Evolutionary conservation across 2,797 vertebrate species (phyloP).

Genomic region (Meriones psammophilus): DNA sequence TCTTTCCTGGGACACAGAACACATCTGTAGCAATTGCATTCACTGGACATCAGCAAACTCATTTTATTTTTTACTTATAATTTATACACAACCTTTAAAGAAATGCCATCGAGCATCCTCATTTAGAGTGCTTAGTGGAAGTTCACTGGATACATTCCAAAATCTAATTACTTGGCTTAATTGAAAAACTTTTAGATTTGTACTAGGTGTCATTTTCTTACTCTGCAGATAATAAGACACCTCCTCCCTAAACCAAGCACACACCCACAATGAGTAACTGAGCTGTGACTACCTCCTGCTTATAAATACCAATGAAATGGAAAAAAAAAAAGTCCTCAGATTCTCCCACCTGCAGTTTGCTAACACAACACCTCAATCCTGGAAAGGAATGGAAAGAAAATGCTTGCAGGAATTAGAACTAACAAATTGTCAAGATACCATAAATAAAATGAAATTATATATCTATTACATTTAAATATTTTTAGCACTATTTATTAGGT

Average conservation of each 20-base stretch:
- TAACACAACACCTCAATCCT: slow-evolving; percentile 73
- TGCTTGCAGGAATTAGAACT: slow-evolving; percentile 62
- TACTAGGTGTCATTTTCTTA: slow-evolving; percentile 80
- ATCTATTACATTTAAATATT: slow-evolving; percentile 77
- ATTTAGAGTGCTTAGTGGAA: slow-evolving; percentile 76
- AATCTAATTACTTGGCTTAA: slow-evolving; percentile 85
- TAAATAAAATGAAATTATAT: slow-evolving; percentile 55
- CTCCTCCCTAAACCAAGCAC: slow-evolving; percentile 16
- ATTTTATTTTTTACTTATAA: slow-evolving; percentile 57
- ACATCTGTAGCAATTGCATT: neutral
- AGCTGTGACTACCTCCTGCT: slow-evolving; percentile 81
- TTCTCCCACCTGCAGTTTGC: slow-evolving; percentile 74
- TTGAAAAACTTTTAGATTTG: slow-evolving; percentile 84
- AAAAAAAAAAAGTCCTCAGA: slow-evolving; percentile 70
- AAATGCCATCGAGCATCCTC: slow-evolving; percentile 71
- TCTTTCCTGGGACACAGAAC: neutral
- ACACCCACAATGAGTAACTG: slow-evolving; percentile 69
- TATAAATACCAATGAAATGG: slow-evolving; percentile 81
- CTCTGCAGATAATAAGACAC: slow-evolving; percentile 76
- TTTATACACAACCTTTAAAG: slow-evolving; percentile 47
- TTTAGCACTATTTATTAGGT: neutral
- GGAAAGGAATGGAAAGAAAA: slow-evolving; percentile 20
- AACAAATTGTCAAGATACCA: slow-evolving; percentile 56
- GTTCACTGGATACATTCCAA: slow-evolving; percentile 83
- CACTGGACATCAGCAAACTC: neutral